Base-by-base conservation (phyloP, 1,140 invertebrate species). In the Adoxophyes honmai region DNA sequence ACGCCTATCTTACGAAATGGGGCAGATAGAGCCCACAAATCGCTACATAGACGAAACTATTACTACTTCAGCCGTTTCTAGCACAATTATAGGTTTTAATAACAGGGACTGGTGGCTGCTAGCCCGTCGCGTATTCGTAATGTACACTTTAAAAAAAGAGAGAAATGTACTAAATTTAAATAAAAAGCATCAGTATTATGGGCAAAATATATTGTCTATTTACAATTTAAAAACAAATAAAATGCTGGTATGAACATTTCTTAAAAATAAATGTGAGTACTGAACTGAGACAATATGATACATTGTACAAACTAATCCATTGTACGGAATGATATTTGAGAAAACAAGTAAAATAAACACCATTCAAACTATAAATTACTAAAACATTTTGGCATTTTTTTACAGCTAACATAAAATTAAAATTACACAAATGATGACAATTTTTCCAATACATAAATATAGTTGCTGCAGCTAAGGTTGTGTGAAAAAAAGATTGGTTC, bases 151-250 rank as follows among this genome's bases (percentile, higher is more conserved):
- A 28, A 28, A 28, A n/a, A n/a, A n/a, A n/a, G n/a, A n/a, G n/a
- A n/a, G n/a, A n/a, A n/a, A n/a, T n/a, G 21, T 28, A 3, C 6
- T 28, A 2, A 28, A 28, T 3, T 28, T 33, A 55, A 68, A 60
- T 64, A 55, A 69, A 60, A 66, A 59, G 39, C 53, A 35, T 14
- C 14, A 52, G 69, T 72, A 76, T 78, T 82, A 81, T 80, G 75
- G 79, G 81, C 78, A 84, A 84, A 85, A 85, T 87, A 82, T 83
- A 84, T 76, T 62, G 67, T 85, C 74, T 85, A 84, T 84, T 84
- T 87, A 82, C 81, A 85, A 68, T 64, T 80, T 86, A 75, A 84
- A 82, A 70, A 66, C 68, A 71, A 64, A 59, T 65, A 62, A 73
- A 82, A 84, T 82, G 75, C 76, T 78, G 79, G 73, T 83, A 85